Evolutionary conservation across 1,140 invertebrate species (phyloP).

Genomic region (Chelonus insularis): DNA sequence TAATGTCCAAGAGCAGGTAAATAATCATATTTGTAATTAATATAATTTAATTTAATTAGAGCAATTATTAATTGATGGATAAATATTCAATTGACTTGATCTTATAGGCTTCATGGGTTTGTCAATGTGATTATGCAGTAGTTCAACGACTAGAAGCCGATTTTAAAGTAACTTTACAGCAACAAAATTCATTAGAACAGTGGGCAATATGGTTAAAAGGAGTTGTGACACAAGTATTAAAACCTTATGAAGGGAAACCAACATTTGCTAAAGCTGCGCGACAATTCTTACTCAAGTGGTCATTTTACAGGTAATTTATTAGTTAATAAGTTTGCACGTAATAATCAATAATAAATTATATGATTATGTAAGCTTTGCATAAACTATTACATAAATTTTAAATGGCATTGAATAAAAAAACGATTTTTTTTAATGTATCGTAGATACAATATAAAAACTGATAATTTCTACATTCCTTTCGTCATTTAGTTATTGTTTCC

Average conservation of each 20-base stretch:
- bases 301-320: constrained; percentile 84
- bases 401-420: too few relatives aligned
- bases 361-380: too few relatives aligned
- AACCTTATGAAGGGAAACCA: constrained; percentile 82
- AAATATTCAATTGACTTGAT: constrained; percentile 7
- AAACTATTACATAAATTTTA: too few relatives aligned
- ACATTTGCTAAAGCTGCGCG: constrained; percentile 88
- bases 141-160: constrained; percentile 88
- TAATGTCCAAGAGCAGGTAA: constrained; percentile 85
- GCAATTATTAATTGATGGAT: not conserved
- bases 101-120: constrained; percentile 89
- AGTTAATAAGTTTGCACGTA: not conserved
- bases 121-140: constrained; percentile 86
- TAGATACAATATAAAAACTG: too few relatives aligned
- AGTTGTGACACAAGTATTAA: constrained; percentile 85
- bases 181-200: constrained; percentile 91
- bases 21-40: not conserved
- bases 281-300: constrained; percentile 98
- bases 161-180: constrained; percentile 91
- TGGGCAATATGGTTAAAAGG: constrained; percentile 97
- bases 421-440: too few relatives aligned
- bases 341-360: too few relatives aligned
- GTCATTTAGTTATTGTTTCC: too few relatives aligned
- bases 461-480: too few relatives aligned
- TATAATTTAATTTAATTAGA: not conserved